Base-by-base conservation (phyloP, 2,113 vertebrate species). In the Vulpes vulpes region DNA sequence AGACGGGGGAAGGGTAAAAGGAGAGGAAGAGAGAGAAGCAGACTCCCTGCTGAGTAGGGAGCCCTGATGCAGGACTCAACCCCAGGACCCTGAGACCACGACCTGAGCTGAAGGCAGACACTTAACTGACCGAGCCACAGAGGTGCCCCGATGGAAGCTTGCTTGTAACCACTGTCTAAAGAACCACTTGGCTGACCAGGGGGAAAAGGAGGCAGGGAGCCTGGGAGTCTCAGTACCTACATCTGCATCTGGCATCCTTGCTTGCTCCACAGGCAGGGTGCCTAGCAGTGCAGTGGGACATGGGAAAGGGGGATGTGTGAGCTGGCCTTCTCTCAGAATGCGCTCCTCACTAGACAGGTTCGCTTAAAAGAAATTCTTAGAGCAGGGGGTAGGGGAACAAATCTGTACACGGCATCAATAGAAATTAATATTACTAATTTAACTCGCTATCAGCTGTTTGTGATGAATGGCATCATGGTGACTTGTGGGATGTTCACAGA, bases 141-240 rank as follows among this genome's bases (percentile, higher is more conserved):
- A 2, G 27, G 64, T 6, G 1, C 30, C 64, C 12, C 2, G 65
- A 20, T 4, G 17, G n/a, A 43, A 74, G 73, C 73, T 74, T 43
- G 15, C 73, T 74, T 86, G 82, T 43, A n/a, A 67, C 11, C 84
- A 85, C n/a, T 38, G 0, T 92, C 20, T 74, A 71, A 73, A 92
- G 8, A 79, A 76, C 35, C 67, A 53, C 17, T 71, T 83, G 32
- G 95, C 62, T 95, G 91, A 93, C 64, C 0, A 0, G 7, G 14
- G 71, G 11, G 97, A 35, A n/a, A 89, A 79, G 94, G 76, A 91
- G 35, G 43, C 81, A 59, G 27, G n/a, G 38, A 19, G 19, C 53
- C 8, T 43, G 15, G 10, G n/a, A 73, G 22, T 32, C 53, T 7
- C 0, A 0, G 14, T 10, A 9, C 32, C 8, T 35, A n/a, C 11